A percentile compares a stretch with the other conserved stretches of the same genome.
phyloP scores from a whole-genome alignment of 2,888 invertebrate genomes.

The Chironomus tentans region DNA sequence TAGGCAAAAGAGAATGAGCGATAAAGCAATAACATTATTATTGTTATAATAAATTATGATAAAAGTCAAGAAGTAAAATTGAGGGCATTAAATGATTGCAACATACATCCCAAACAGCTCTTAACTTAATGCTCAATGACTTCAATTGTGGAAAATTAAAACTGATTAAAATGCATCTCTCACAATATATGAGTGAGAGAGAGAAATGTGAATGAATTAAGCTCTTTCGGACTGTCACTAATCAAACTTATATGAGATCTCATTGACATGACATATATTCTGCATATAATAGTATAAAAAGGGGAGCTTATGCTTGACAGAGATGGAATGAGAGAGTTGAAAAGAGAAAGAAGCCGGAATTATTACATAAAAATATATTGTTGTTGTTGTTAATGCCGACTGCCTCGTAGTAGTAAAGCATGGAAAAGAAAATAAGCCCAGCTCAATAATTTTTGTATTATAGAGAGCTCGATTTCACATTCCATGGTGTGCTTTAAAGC shows the following conservation, averaged over 20 bases:
- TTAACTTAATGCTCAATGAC: background rate
- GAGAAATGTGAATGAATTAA: background rate
- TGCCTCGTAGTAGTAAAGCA: background rate
- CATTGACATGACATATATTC: too few relatives aligned
- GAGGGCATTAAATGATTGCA: background rate
- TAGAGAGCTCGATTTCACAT: constrained; percentile 19
- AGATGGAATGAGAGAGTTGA: background rate
- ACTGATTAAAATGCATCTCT: background rate
- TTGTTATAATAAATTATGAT: background rate
- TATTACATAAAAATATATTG: constrained; percentile 14
- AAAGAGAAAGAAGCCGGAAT: constrained; percentile 24
- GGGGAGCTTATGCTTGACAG: background rate
- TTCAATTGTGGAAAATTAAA: background rate
- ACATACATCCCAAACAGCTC: background rate
- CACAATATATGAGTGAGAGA: background rate
- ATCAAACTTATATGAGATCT: too few relatives aligned
- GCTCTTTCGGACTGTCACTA: background rate
- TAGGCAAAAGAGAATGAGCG: too few relatives aligned
- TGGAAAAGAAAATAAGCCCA: constrained; percentile 9
- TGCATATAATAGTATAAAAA: too few relatives aligned
- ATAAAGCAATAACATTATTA: too few relatives aligned
- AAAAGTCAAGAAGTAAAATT: background rate
- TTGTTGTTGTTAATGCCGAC: too few relatives aligned
- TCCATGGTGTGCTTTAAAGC: background rate
- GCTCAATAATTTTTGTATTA: constrained; percentile 26